Evolutionary conservation across 2,797 vertebrate genomes (phyloP).

Genomic region (Phylloscopus collybita): DNA sequence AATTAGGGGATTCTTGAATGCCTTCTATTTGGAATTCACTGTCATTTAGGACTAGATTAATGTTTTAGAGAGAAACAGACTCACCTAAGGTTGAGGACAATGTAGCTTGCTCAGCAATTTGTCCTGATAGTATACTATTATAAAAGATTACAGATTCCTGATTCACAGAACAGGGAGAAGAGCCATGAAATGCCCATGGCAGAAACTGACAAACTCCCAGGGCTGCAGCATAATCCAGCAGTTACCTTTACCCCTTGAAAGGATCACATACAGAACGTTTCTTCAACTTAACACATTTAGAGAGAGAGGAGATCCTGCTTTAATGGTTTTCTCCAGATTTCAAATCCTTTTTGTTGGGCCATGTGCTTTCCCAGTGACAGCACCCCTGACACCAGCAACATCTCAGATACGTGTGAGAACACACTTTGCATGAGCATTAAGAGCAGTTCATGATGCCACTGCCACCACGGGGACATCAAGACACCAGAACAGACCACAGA

Average conservation of each 20-base stretch:
- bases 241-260: not conserved
- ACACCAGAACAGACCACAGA: fast-evolving
- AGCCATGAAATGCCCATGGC: not conserved
- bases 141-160: not conserved
- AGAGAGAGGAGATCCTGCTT: not conserved
- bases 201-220: not conserved
- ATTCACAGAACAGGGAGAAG: not conserved
- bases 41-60: not conserved
- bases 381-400: not conserved
- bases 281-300: not conserved
- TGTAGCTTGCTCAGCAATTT: not conserved
- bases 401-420: not conserved
- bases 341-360: not conserved
- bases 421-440: not conserved
- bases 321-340: not conserved
- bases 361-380: not conserved
- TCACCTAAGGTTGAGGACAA: not conserved
- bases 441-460: not conserved
- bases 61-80: not conserved
- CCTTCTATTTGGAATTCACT: not conserved
- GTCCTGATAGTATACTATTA: not conserved
- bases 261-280: not conserved
- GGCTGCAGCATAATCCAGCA: not conserved
- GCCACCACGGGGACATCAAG: not conserved
- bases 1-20: not conserved